Percentiles rank a stretch among this genome's conserved stretches.
These are phyloP conservation scores for Archips crataeganus DNA, from an alignment of 2,888 invertebrate species.

Conservation along the genomic window DNA sequence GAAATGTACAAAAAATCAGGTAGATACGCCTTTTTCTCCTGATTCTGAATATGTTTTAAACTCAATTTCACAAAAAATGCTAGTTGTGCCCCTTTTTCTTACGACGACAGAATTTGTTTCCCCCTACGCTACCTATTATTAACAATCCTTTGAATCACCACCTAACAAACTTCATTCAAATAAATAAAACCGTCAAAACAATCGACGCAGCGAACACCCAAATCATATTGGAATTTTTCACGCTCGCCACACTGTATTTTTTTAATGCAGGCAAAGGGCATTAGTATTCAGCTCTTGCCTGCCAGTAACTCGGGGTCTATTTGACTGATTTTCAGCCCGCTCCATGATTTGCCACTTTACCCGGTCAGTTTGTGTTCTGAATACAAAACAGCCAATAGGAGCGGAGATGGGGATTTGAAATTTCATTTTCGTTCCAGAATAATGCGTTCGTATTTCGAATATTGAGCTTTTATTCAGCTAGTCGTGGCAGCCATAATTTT, in stretches of 20 bases:
- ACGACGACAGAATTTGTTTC: too few species aligned
- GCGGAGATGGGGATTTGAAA: constrained; percentile 67
- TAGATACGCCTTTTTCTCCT: too few species aligned
- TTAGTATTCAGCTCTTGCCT: constrained; percentile 69
- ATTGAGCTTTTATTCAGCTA: constrained; percentile 64
- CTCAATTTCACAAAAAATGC: too few species aligned
- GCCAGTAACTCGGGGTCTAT: constrained; percentile 81
- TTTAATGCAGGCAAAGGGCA: constrained; percentile 58
- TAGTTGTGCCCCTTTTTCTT: too few species aligned
- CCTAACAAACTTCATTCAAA: constrained; percentile 25
- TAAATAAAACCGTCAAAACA: constrained; percentile 29
- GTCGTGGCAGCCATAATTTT: constrained; percentile 25
- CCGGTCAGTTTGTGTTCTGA: constrained; percentile 78
- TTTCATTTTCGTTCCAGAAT: constrained; percentile 77
- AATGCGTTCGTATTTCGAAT: constrained; percentile 76
- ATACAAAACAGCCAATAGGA: constrained; percentile 75
- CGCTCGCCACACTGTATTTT: constrained; percentile 47
- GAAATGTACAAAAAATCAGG: too few species aligned
- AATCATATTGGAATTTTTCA: constrained; percentile 42
- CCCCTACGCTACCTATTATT: not conserved
- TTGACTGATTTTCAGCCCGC: constrained; percentile 84
- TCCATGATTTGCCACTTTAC: constrained; percentile 85
- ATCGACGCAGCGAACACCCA: constrained; percentile 32
- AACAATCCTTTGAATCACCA: constrained; percentile 15
- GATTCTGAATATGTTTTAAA: too few species aligned